phyloP scores from a whole-genome alignment of 2,113 vertebrate species.

The Prolemur simus region DNA sequence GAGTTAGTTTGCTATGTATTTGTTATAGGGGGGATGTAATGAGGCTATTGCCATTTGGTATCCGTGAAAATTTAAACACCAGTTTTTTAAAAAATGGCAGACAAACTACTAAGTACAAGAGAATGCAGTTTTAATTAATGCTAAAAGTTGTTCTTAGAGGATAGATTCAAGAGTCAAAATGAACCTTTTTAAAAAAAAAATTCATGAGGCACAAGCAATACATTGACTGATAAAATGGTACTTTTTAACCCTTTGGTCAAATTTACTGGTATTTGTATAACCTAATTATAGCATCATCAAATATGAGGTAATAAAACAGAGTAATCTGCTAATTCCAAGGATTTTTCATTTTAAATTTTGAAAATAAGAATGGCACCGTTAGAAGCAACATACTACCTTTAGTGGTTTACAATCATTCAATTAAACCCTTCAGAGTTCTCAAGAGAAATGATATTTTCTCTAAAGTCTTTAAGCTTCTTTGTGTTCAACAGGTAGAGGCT shows the following conservation, averaged over 20 bases:
- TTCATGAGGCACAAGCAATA: neutral
- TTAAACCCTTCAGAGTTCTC: neutral
- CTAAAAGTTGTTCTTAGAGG: neutral
- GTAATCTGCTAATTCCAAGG: neutral
- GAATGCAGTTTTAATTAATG: neutral
- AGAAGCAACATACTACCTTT: neutral
- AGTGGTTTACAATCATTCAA: neutral
- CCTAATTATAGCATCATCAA: neutral
- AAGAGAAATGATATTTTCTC: neutral
- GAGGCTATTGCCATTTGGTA: neutral
- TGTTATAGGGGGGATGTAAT: neutral
- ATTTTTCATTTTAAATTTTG: neutral
- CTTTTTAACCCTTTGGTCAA: neutral
- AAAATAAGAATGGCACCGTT: neutral
- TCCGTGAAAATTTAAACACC: neutral
- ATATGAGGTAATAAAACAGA: neutral
- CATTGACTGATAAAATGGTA: neutral
- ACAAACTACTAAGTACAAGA: neutral
- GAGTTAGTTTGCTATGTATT: neutral
- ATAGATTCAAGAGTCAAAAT: neutral
- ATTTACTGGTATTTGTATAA: neutral
- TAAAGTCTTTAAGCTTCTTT: slow-evolving; percentile 9
- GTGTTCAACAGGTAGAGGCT: neutral
- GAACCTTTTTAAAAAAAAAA: neutral
- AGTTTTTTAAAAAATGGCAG: neutral